Conservation (phyloP, 2,888 invertebrate genomes). For the Spialia ferax region DNA sequence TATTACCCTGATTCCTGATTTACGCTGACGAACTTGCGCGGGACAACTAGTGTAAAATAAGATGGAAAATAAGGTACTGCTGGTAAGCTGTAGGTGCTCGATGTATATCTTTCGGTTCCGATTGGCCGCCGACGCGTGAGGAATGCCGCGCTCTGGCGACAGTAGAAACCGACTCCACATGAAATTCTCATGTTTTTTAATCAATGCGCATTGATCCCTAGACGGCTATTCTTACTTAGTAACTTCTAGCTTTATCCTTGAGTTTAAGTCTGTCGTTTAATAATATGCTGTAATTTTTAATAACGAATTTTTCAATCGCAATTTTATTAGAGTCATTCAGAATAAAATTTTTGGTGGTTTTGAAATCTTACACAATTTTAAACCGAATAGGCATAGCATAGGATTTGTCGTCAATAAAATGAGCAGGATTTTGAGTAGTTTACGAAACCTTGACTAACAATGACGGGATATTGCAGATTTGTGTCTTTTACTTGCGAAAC, state of each 20-base stretch:
- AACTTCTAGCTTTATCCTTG: background rate
- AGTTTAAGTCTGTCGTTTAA: background rate
- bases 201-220: conserved; percentile 22
- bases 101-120: conserved; percentile 76
- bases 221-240: background rate
- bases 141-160: conserved; percentile 77
- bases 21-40: too few species aligned
- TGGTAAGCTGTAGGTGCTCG: conserved; percentile 39
- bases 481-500: conserved; percentile 37
- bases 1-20: too few species aligned
- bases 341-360: background rate
- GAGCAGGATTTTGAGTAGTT: background rate
- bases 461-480: conserved; percentile 46
- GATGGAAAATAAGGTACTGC: background rate
- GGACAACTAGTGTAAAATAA: too few species aligned
- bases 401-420: background rate
- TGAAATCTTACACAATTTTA: background rate
- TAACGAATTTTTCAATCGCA: too few species aligned
- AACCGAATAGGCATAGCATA: background rate
- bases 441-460: conserved; percentile 33
- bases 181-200: conserved; percentile 44
- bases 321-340: too few species aligned
- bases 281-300: too few species aligned
- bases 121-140: conserved; percentile 75
- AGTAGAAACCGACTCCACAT: conserved; percentile 68